phyloP scores from a whole-genome alignment of 2,113 vertebrate genomes.

The Phalacrocorax aristotelis region DNA sequence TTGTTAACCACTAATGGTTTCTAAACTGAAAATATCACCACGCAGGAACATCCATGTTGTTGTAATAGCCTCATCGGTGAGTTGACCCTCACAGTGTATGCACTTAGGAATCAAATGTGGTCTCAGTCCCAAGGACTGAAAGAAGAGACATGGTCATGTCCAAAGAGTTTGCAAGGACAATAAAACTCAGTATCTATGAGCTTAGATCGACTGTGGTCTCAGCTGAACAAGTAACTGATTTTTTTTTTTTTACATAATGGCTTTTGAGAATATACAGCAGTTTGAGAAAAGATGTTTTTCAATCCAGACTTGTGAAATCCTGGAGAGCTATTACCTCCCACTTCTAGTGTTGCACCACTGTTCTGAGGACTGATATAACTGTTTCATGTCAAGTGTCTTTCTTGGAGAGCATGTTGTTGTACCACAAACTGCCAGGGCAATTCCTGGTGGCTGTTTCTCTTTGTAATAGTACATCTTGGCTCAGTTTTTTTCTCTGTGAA shows the following conservation, averaged over 20 bases:
- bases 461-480: neutral
- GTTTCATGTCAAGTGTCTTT: neutral
- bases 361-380: neutral
- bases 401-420: accelerated
- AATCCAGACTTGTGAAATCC: neutral
- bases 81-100: neutral
- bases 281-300: neutral
- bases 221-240: neutral
- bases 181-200: neutral
- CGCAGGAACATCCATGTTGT: neutral
- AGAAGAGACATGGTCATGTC: neutral
- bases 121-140: neutral
- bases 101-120: neutral
- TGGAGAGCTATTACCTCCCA: neutral
- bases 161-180: neutral
- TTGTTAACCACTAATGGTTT: neutral
- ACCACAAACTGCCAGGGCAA: neutral
- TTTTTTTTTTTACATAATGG: neutral
- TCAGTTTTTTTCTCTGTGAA: neutral
- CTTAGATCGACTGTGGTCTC: neutral
- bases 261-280: neutral
- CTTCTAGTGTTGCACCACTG: neutral
- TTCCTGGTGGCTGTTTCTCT: neutral
- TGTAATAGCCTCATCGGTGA: neutral
- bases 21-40: neutral